These are phyloP conservation scores for Bombyx huttoni DNA, from an alignment of 2,888 invertebrate species.

Conservation along the genomic window DNA sequence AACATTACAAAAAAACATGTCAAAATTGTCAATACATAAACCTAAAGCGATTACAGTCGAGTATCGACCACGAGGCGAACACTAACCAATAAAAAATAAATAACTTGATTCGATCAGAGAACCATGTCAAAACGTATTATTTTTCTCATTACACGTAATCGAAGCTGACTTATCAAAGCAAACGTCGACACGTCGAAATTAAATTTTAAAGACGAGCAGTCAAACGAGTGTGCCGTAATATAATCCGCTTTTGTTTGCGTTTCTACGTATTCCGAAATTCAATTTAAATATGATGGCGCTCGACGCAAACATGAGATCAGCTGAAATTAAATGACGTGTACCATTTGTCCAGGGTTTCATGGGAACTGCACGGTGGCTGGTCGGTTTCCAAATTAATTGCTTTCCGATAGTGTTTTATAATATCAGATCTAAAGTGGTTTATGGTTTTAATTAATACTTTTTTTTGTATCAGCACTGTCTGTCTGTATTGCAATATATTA, in stretches of 20 bases:
- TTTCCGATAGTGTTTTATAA: conserved; percentile 52
- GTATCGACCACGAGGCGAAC: too few relatives aligned
- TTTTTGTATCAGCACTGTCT: background rate
- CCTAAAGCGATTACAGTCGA: too few relatives aligned
- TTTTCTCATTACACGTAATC: conserved; percentile 5
- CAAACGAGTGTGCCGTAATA: conserved; percentile 33
- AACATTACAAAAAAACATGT: too few relatives aligned
- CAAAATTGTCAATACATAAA: too few relatives aligned
- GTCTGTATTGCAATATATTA: too few relatives aligned
- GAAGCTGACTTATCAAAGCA: conserved; percentile 16
- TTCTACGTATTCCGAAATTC: conserved; percentile 52
- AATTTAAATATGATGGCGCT: conserved; percentile 66
- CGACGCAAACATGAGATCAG: conserved; percentile 65
- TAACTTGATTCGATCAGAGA: background rate
- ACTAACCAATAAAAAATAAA: background rate
- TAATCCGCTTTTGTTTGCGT: conserved; percentile 45
- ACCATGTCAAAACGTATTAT: background rate
- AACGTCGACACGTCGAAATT: conserved; percentile 17
- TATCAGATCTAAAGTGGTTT: conserved; percentile 21
- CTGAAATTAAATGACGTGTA: conserved; percentile 59
- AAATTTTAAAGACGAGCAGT: conserved; percentile 37
- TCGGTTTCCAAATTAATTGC: conserved; percentile 59
- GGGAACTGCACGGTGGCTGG: conserved; percentile 22
- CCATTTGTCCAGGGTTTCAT: conserved; percentile 51
- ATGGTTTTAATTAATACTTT: background rate